A percentile compares a stretch with the other conserved stretches of the same genome.
These are phyloP conservation scores for Nineta flava DNA, from an alignment of 2,888 invertebrate genomes.

Conservation along the genomic window DNA sequence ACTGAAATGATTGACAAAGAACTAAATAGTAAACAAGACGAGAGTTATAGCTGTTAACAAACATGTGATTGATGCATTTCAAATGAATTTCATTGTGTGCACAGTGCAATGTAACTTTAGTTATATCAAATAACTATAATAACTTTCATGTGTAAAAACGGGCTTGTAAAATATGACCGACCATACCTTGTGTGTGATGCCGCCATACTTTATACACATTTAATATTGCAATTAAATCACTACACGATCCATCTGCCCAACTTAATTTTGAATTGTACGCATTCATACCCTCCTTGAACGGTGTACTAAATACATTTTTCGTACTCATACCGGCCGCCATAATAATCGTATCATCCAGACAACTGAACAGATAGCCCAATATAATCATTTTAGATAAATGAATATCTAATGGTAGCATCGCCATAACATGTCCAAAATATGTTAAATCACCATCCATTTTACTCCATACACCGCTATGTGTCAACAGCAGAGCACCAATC, in stretches of 20 bases:
- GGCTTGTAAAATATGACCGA: too few relatives aligned
- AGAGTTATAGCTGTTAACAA: too few relatives aligned
- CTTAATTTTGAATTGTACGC: constrained; percentile 59
- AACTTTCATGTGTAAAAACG: too few relatives aligned
- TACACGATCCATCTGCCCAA: constrained; percentile 70
- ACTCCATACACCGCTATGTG: constrained; percentile 33
- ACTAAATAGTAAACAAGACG: too few relatives aligned
- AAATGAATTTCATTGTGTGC: too few relatives aligned
- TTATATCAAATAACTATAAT: too few relatives aligned
- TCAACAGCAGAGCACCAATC: constrained; percentile 61
- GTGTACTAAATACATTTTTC: constrained; percentile 62
- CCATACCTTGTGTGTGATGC: constrained; percentile 27
- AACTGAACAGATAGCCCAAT: constrained; percentile 72
- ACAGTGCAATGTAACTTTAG: too few relatives aligned
- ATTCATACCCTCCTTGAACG: constrained; percentile 50
- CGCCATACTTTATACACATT: constrained; percentile 67
- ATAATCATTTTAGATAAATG: constrained; percentile 68
- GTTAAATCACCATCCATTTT: constrained; percentile 73
- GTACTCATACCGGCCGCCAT: constrained; percentile 77
- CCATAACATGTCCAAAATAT: constrained; percentile 69
- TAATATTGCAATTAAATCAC: constrained; percentile 69
- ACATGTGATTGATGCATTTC: too few relatives aligned
- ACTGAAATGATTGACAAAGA: too few relatives aligned
- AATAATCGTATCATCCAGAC: constrained; percentile 68
- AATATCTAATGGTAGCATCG: constrained; percentile 68